Evolutionary conservation across 2,113 vertebrate species (phyloP).

Genomic region (Gymnocephalus cernua): DNA sequence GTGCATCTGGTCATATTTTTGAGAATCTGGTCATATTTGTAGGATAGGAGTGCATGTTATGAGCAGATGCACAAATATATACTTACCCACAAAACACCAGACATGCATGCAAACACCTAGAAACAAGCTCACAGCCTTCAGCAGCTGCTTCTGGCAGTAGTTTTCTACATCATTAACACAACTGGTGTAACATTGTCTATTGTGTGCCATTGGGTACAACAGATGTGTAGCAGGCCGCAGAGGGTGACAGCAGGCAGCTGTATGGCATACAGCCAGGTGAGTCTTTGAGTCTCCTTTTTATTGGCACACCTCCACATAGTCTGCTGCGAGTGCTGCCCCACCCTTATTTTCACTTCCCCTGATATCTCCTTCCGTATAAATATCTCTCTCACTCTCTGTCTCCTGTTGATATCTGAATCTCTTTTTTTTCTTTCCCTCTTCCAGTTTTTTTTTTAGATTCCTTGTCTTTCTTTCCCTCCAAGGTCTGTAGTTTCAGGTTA

Average conservation of each 20-base stretch:
- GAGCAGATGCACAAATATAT: not conserved
- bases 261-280: conserved; percentile 80
- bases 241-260: conserved; percentile 55
- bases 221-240: conserved; percentile 41
- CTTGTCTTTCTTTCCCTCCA: not conserved
- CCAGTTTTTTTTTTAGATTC: conserved; percentile 4
- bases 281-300: conserved; percentile 54
- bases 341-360: conserved; percentile 67
- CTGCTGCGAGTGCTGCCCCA: conserved; percentile 71
- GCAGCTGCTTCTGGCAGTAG: conserved; percentile 31
- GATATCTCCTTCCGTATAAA: conserved; percentile 32
- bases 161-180: conserved; percentile 47
- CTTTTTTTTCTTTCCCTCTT: not conserved
- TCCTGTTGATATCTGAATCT: conserved; percentile 69
- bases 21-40: not conserved
- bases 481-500: conserved; percentile 42
- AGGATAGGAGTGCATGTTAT: not conserved
- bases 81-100: not conserved
- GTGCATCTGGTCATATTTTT: not conserved
- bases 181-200: conserved; percentile 26
- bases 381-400: conserved; percentile 34
- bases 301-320: conserved; percentile 65
- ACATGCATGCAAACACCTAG: not conserved
- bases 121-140: conserved; percentile 12
- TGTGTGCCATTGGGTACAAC: conserved; percentile 12